phyloP scores from a whole-genome alignment of 2,113 vertebrate genomes.

The Coptodon bakossiorum region DNA sequence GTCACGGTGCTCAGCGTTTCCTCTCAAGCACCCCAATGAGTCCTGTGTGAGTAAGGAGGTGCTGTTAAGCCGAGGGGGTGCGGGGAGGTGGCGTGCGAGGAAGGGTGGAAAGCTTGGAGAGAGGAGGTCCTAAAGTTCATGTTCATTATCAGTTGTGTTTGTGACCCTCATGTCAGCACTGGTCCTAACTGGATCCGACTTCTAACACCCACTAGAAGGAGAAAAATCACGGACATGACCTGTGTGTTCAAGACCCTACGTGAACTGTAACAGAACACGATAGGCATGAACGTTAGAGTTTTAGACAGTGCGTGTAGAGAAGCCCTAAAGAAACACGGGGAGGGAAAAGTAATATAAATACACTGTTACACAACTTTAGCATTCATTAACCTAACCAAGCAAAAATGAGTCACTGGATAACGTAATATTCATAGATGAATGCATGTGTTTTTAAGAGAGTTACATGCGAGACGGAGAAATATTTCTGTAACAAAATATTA shows the following conservation, averaged over 20 bases:
- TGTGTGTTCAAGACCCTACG: not conserved
- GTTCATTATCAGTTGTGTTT: slow-evolving; percentile 61
- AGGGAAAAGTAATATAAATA: not conserved
- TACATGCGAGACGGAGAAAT: not conserved
- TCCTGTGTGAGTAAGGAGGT: slow-evolving; percentile 40
- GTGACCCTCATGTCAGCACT: slow-evolving; percentile 57
- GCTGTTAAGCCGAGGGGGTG: not conserved
- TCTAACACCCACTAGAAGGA: slow-evolving; percentile 14
- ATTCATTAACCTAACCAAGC: not conserved
- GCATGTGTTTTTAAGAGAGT: not conserved
- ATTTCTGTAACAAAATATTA: not conserved
- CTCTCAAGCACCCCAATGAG: slow-evolving; percentile 42
- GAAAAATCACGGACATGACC: slow-evolving; percentile 5
- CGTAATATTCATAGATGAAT: not conserved
- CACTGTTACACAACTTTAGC: not conserved
- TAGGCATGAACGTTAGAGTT: not conserved
- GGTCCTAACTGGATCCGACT: slow-evolving; percentile 30
- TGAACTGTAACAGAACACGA: not conserved
- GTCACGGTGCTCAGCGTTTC: slow-evolving; percentile 59
- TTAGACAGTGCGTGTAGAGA: not conserved
- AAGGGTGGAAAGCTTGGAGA: not conserved
- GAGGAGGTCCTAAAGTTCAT: slow-evolving; percentile 52
- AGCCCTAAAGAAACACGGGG: not conserved
- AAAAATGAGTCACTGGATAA: not conserved
- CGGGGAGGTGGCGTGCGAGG: not conserved